Conservation (phyloP, 2,797 vertebrate species). For the Brotula barbata region DNA sequence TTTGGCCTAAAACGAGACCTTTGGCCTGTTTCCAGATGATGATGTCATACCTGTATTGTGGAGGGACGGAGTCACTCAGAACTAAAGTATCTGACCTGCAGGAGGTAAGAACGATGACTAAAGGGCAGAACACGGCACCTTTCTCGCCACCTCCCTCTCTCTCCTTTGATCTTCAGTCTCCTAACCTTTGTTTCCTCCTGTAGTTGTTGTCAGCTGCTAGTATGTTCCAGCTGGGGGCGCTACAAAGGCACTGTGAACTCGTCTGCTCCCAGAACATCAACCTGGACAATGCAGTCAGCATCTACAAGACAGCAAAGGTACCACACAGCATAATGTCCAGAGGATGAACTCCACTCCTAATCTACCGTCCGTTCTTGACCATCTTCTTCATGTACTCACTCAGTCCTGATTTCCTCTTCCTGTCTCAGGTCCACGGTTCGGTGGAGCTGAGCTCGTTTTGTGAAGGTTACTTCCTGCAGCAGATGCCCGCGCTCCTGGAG, state of each 20-base stretch:
- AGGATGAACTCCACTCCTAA: too few relatives aligned
- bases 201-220: conserved; percentile 91
- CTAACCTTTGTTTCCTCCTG: conserved; percentile 19
- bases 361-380: too few relatives aligned
- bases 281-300: conserved; percentile 86
- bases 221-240: conserved; percentile 89
- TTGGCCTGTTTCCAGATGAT: conserved; percentile 82
- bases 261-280: conserved; percentile 88
- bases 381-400: too few relatives aligned
- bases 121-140: too few relatives aligned
- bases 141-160: too few relatives aligned
- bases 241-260: conserved; percentile 94
- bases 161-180: too few relatives aligned
- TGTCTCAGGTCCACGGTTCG: conserved; percentile 83
- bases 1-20: conserved; percentile 8
- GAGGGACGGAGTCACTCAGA: conserved; percentile 89
- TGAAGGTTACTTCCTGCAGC: conserved; percentile 93
- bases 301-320: conserved; percentile 96
- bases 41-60: conserved; percentile 98
- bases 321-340: too few relatives aligned
- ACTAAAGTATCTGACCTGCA: conserved; percentile 85
- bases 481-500: conserved; percentile 90
- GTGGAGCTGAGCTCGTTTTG: conserved; percentile 87
- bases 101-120: conserved; percentile 90
- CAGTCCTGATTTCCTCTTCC: not conserved